phyloP scores from a whole-genome alignment of 2,888 invertebrate genomes.

The Timema cristinae region DNA sequence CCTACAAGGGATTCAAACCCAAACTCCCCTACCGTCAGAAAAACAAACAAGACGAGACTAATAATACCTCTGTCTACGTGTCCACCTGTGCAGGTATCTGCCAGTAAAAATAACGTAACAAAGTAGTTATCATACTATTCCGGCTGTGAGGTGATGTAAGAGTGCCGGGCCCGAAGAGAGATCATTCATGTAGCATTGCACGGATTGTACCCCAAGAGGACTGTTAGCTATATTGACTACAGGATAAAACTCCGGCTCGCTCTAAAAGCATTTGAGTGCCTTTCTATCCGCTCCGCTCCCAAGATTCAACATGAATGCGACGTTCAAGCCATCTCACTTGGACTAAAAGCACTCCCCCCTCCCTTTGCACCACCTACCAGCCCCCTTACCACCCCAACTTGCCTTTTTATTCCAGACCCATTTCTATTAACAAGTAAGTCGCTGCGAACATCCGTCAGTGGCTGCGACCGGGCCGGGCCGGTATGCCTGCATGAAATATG shows the following conservation, averaged over 20 bases:
- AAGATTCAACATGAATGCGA: conserved; percentile 31
- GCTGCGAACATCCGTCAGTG: background rate
- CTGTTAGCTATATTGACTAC: conserved; percentile 36
- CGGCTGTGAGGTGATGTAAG: too few relatives aligned
- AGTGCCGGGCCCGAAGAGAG: too few relatives aligned
- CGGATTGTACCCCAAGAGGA: conserved; percentile 5
- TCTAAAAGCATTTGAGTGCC: conserved; percentile 45
- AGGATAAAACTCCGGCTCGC: conserved; percentile 42
- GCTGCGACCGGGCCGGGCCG: background rate
- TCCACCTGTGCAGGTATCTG: too few relatives aligned
- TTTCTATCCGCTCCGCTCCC: conserved; percentile 32
- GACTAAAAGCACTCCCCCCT: conserved; percentile 28
- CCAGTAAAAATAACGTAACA: too few relatives aligned
- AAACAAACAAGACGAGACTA: too few relatives aligned
- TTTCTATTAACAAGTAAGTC: conserved; percentile 14
- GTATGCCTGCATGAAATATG: too few relatives aligned
- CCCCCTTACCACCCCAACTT: background rate
- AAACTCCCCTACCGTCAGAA: too few relatives aligned
- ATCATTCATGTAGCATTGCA: background rate
- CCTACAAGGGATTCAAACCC: too few relatives aligned
- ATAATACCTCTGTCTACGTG: too few relatives aligned
- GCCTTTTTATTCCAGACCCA: background rate
- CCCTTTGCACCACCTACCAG: background rate
- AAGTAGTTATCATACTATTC: too few relatives aligned
- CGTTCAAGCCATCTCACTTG: conserved; percentile 25